phyloP scores from a whole-genome alignment of 1,140 invertebrate species.

The Babylonia areolata region DNA sequence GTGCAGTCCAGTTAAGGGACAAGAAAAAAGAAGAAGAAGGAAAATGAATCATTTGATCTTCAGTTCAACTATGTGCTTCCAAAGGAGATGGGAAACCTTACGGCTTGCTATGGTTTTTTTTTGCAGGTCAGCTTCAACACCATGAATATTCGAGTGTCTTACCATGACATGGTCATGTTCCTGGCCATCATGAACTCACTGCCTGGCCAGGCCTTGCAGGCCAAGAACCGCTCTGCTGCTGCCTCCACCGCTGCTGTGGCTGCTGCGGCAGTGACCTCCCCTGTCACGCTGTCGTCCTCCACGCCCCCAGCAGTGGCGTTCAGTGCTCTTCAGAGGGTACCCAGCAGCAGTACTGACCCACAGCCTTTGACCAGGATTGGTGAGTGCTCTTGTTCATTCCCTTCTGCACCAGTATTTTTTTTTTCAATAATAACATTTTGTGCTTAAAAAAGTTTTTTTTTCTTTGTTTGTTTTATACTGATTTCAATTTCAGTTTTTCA shows the following conservation, averaged over 20 bases:
- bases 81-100: too few relatives aligned
- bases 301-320: not conserved
- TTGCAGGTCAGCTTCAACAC: constrained; percentile 66
- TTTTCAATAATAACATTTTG: too few relatives aligned
- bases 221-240: constrained; percentile 43
- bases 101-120: not conserved
- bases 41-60: too few relatives aligned
- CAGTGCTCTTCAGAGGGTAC: not conserved
- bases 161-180: constrained; percentile 96
- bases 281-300: too few relatives aligned
- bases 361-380: not conserved
- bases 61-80: too few relatives aligned
- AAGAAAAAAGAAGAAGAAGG: too few relatives aligned
- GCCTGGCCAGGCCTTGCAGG: constrained; percentile 72
- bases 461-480: too few relatives aligned
- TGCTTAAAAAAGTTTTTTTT: too few relatives aligned
- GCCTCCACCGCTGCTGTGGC: not conserved
- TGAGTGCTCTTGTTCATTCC: not conserved
- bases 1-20: too few relatives aligned
- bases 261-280: not conserved
- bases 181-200: constrained; percentile 90
- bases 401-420: too few relatives aligned
- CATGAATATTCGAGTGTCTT: constrained; percentile 91
- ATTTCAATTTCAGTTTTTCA: too few relatives aligned
- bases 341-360: not conserved